phyloP scores from a whole-genome alignment of 2,113 vertebrate genomes.

The Stercorarius parasiticus region DNA sequence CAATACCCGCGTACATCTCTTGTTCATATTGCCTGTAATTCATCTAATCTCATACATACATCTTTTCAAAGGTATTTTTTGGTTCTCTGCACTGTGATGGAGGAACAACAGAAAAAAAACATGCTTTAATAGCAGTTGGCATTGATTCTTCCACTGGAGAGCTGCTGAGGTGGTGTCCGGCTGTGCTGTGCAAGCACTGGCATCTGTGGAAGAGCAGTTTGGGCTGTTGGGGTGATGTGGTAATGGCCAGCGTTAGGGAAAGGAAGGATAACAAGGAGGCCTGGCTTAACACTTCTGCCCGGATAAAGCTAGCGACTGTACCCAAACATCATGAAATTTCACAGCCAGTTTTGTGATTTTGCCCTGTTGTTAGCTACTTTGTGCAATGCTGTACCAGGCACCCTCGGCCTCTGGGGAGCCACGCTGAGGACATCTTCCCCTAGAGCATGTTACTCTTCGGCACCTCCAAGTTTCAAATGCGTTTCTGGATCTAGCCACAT shows the following conservation, averaged over 20 bases:
- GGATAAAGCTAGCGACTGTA: rapidly evolving
- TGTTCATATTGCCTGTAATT: background rate
- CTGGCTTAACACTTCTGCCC: background rate
- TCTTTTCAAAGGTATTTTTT: background rate
- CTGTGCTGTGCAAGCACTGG: background rate
- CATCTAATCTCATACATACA: background rate
- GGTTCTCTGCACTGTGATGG: background rate
- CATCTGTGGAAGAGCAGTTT: background rate
- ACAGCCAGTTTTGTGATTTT: background rate
- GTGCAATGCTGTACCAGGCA: background rate
- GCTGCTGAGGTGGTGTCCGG: background rate
- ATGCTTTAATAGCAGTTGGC: background rate
- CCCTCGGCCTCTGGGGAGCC: background rate
- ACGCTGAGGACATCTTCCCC: background rate
- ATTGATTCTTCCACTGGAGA: background rate
- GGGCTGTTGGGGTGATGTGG: background rate
- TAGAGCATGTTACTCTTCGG: background rate
- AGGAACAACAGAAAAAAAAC: background rate
- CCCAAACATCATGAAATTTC: background rate
- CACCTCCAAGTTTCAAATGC: rapidly evolving
- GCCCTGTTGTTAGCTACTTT: background rate
- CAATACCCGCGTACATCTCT: background rate
- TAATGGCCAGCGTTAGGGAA: background rate
- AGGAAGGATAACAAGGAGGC: background rate
- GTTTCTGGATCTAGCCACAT: background rate